Base-by-base conservation (phyloP, 1,140 invertebrate species). In the Sinella curviseta region DNA sequence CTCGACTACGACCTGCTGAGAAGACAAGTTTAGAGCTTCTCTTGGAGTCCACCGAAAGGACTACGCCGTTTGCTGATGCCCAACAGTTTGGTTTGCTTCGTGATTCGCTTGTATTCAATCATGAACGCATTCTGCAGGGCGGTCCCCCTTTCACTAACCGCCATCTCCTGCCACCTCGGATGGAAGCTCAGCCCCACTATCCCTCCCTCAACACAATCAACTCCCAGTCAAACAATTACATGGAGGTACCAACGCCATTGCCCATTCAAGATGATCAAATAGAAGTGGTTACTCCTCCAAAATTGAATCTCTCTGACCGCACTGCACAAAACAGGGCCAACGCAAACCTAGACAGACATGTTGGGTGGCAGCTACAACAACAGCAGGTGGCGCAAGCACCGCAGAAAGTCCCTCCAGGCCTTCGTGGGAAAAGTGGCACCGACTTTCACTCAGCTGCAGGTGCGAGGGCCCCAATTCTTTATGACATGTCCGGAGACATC, bases 41-140 rank as follows among this genome's bases (percentile, higher is more conserved):
- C 8, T 48, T 48, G 20, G 39, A 48, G 20, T 48, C 39, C 8
- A 48, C 39, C 8, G 39, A 48, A 48, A 8, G 39, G 8, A 20
- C 39, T 48, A 48, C 39, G 20, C 39, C 39, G 39, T 48, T 12
- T n/a, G n/a, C n/a, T n/a, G n/a, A n/a, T n/a, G n/a, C n/a, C n/a
- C n/a, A n/a, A n/a, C n/a, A 48, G 26, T 70, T 70, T 33, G 31
- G 8, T 12, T 31, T 70, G 65, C 30, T 70, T 4, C 57, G 57
- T 8, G 65, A 70, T 30, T 70, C 65, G 8, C 26, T 70, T 24
- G 12, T 70, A 70, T 70, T 70, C 65, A 70, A 70, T 33, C 65
- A 70, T 12, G 65, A 70, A 30, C 26, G 65, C 8, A 4, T 70
- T 8, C 65, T 30, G 26, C 65, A 70, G 30, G 65, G 12, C 31